These are phyloP conservation scores for Vicugna pacos DNA, from an alignment of 2,113 vertebrate genomes.

Conservation along the genomic window DNA sequence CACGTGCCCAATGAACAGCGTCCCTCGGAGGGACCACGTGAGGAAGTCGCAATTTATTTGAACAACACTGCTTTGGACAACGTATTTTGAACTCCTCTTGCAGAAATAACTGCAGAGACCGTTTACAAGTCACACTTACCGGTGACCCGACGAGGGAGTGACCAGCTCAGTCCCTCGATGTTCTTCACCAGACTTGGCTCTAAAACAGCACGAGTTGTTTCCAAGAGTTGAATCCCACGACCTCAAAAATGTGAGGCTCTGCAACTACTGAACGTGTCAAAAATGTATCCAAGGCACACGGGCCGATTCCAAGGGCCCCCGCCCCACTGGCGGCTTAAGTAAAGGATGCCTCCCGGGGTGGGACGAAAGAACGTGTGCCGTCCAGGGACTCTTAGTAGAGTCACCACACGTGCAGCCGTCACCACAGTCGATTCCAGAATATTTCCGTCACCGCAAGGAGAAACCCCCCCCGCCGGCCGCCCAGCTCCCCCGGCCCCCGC, in stretches of 20 bases:
- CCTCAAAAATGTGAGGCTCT: neutral
- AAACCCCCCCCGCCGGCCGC: neutral
- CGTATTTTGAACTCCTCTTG: neutral
- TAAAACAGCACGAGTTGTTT: neutral
- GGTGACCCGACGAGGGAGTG: neutral
- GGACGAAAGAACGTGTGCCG: neutral
- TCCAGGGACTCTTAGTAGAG: neutral
- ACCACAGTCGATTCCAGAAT: too few species aligned
- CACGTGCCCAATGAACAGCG: neutral
- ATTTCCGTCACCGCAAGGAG: neutral
- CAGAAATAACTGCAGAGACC: neutral
- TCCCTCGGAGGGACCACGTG: neutral
- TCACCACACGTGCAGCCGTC: rapidly evolving
- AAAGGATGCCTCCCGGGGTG: too few species aligned
- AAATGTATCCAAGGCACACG: neutral
- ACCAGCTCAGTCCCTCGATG: neutral
- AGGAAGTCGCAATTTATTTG: neutral
- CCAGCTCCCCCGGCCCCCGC: neutral
- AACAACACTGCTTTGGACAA: neutral
- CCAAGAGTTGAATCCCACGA: neutral
- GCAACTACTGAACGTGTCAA: neutral
- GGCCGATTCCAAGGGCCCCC: neutral
- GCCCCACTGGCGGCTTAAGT: neutral
- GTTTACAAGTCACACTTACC: neutral
- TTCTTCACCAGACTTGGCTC: neutral